phyloP scores from a whole-genome alignment of 2,797 vertebrate genomes.

The Macropus fuliginosus region DNA sequence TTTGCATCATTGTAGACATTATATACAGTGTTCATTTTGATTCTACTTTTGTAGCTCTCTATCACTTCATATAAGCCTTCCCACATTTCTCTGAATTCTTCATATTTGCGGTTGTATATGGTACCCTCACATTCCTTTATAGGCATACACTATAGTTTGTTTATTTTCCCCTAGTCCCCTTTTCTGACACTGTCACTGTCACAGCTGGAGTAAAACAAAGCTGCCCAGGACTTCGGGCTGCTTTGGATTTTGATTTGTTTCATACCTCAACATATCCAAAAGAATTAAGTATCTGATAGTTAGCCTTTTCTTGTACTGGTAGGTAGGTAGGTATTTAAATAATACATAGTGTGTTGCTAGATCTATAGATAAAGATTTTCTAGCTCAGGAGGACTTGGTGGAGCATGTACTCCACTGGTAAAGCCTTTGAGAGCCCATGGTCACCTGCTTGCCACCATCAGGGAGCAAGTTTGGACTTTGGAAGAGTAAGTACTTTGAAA shows the following conservation, averaged over 20 bases:
- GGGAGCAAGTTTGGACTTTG: neutral
- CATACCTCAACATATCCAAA: neutral
- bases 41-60: neutral
- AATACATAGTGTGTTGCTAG: neutral
- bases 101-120: neutral
- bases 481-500: neutral
- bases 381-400: neutral
- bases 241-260: neutral
- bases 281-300: neutral
- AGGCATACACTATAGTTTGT: neutral
- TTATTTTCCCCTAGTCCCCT: neutral
- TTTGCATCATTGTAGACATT: neutral
- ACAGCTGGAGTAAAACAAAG: neutral
- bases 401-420: neutral
- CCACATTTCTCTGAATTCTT: neutral
- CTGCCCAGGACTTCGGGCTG: neutral
- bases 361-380: neutral
- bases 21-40: neutral
- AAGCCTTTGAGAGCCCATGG: neutral
- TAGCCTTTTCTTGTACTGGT: neutral
- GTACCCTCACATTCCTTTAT: neutral
- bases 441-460: neutral
- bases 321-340: neutral
- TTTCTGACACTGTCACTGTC: neutral
- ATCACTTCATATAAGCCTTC: neutral